Evolutionary conservation across 2,888 invertebrate species (phyloP).

Genomic region (Physocephala rufipes): DNA sequence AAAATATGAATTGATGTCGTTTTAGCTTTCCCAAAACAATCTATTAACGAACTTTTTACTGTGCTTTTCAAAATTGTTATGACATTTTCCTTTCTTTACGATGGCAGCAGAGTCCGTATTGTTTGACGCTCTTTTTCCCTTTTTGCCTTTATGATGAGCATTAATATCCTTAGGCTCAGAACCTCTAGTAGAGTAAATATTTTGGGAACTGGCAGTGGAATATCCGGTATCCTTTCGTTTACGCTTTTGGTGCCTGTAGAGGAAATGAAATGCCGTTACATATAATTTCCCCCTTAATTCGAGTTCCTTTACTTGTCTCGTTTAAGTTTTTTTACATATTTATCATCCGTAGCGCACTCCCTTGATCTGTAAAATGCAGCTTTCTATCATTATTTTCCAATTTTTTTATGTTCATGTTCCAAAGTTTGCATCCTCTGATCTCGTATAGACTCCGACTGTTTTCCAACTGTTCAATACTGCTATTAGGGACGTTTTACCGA

Average conservation of each 20-base stretch:
- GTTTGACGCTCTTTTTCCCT: slow-evolving; percentile 55
- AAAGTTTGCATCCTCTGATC: too few species aligned
- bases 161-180: slow-evolving; percentile 50
- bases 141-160: slow-evolving; percentile 62
- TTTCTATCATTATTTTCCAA: neutral
- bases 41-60: slow-evolving; percentile 58
- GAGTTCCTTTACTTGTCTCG: slow-evolving; percentile 47
- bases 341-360: slow-evolving; percentile 58
- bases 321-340: slow-evolving; percentile 56
- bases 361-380: slow-evolving; percentile 50
- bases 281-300: too few species aligned
- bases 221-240: slow-evolving; percentile 74
- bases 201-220: slow-evolving; percentile 74
- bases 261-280: neutral
- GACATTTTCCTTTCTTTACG: slow-evolving; percentile 55
- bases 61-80: slow-evolving; percentile 56
- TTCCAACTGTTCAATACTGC: too few species aligned
- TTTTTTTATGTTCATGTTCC: too few species aligned
- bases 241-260: slow-evolving; percentile 54
- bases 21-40: slow-evolving; percentile 37
- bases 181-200: slow-evolving; percentile 64
- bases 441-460: too few species aligned
- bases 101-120: slow-evolving; percentile 54
- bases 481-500: too few species aligned
- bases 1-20: slow-evolving; percentile 32